Evolutionary conservation across 2,113 vertebrate genomes (phyloP).

Genomic region (Elephas maximus): DNA sequence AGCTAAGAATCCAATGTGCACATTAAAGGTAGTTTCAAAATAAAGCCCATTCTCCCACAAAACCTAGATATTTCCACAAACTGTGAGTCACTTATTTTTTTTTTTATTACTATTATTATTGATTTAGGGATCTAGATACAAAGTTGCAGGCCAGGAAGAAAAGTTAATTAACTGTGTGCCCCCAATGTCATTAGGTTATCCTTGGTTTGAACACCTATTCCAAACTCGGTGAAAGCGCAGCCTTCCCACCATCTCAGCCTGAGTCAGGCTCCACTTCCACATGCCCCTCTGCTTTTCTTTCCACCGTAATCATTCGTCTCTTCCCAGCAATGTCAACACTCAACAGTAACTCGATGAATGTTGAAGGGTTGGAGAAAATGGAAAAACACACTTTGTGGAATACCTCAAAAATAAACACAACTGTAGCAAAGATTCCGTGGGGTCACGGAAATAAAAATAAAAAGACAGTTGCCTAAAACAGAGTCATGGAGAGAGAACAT

Average conservation of each 20-base stretch:
- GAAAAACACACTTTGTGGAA: not conserved
- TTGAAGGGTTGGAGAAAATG: constrained; percentile 47
- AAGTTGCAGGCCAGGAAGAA: not conserved
- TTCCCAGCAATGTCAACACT: constrained; percentile 26
- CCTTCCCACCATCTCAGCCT: not conserved
- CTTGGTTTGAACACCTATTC: not conserved
- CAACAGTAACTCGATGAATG: not conserved
- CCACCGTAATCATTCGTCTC: not conserved
- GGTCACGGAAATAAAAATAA: not conserved
- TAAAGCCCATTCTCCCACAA: not conserved
- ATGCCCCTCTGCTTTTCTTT: not conserved
- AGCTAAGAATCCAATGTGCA: not conserved
- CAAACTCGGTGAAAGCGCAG: not conserved
- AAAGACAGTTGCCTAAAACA: not conserved
- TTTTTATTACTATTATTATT: not conserved
- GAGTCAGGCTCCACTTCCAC: not conserved
- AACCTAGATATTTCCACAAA: not conserved
- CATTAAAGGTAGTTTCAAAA: not conserved
- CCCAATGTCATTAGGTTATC: not conserved
- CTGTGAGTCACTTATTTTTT: not conserved
- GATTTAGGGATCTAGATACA: not conserved
- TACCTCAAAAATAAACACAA: not conserved
- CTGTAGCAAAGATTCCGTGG: not conserved
- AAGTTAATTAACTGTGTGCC: not conserved
- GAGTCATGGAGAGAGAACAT: not conserved